A percentile compares a stretch with the other conserved stretches of the same genome.
phyloP scores from a whole-genome alignment of 2,113 vertebrate species.

The Ancistrus triradiatus region DNA sequence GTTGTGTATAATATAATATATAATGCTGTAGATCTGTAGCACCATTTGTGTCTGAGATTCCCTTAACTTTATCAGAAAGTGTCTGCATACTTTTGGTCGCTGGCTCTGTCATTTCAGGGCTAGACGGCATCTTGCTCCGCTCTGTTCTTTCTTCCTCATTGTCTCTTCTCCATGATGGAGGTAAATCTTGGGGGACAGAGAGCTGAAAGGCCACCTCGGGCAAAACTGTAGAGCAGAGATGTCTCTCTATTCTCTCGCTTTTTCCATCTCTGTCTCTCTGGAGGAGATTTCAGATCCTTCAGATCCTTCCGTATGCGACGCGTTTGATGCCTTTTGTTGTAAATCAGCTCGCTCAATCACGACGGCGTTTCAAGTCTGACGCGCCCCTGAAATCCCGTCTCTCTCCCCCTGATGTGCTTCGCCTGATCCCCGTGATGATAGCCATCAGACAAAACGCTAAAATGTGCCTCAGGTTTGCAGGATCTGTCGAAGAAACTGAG shows the following conservation, averaged over 20 bases:
- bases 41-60: too few species aligned
- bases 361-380: neutral
- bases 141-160: neutral
- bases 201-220: conserved; percentile 28
- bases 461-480: conserved; percentile 4
- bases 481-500: conserved; percentile 6
- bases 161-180: conserved; percentile 41
- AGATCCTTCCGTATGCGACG: conserved; percentile 3
- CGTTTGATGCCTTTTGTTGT: conserved; percentile 25
- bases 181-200: conserved; percentile 12
- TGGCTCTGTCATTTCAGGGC: too few species aligned
- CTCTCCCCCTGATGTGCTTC: neutral
- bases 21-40: too few species aligned
- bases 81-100: too few species aligned
- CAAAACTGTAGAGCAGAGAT: conserved; percentile 27
- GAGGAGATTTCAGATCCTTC: conserved; percentile 15
- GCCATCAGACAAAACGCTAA: conserved; percentile 7
- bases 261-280: conserved; percentile 1
- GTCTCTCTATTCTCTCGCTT: neutral
- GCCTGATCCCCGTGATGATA: neutral
- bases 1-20: too few species aligned
- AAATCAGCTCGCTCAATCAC: conserved; percentile 21
- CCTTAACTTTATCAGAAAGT: too few species aligned
- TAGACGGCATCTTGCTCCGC: too few species aligned
- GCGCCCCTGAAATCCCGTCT: neutral